Base-by-base conservation (phyloP, 2,797 vertebrate species). In the Gobio occitaniae region DNA sequence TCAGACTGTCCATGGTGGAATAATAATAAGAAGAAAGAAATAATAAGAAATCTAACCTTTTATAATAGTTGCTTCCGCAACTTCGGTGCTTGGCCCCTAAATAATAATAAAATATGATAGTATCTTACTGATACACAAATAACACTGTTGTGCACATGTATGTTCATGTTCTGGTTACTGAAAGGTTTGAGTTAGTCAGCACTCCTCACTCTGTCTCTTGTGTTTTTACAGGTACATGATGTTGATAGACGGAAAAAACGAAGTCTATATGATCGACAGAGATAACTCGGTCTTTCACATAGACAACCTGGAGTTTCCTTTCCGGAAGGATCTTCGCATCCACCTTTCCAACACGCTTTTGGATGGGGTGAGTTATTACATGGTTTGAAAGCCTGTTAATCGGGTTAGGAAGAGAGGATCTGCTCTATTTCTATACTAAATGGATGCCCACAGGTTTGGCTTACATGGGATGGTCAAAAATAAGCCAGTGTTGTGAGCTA, bases 191-290 rank as follows among this genome's bases (percentile, higher is more conserved):
- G 59, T 2, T 61, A 11, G 8, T 61, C 21, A 61, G 5, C 12
- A 32, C 32, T 32, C 17, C 74, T 85, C n/a, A 80, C 38, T 10
- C 12, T 4, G 0, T 2, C 21, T 47, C n/a, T 41, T 48, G 21
- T 56, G 32, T 44, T 68, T 85, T 92, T 89, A 19, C 93, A 99
- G 98, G 92, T 99, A 99, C 91, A 99, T 99, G 98, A 99, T 99
- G 98, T 88, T 99, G 88, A 97, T 99, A 91, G 96, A 98, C 86
- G 98, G 98, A 69, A 97, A 95, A 95, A 96, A 98, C 88, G 96
- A 99, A 93, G 98, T 99, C 54, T 96, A 95, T 94, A 99, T 99
- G 98, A 91, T 99, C 84, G 97, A 98, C 92, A 96, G 98, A 94
- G 98, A 99, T 94, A 99, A 99, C 93, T 93, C 95, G 0, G 88